Evolutionary conservation across 2,113 vertebrate species (phyloP).

Genomic region (Nicator chloris): DNA sequence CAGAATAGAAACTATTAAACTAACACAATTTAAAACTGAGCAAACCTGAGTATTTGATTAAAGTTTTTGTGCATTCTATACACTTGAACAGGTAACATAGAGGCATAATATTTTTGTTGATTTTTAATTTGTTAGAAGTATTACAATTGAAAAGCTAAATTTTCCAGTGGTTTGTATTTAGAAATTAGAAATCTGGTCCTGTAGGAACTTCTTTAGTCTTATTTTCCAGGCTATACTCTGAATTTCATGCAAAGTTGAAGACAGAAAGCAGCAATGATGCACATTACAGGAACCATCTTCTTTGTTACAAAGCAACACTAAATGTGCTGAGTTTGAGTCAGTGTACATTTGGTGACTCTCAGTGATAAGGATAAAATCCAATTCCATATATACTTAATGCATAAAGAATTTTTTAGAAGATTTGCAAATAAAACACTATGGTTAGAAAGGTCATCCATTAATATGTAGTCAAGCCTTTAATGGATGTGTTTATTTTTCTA

Average conservation of each 20-base stretch:
- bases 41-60: constrained; percentile 98
- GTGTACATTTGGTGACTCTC: constrained; percentile 28
- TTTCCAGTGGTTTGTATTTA: constrained; percentile 66
- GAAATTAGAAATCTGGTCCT: constrained; percentile 58
- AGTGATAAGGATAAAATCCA: constrained; percentile 25
- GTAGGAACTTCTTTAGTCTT: neutral
- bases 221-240: constrained; percentile 19
- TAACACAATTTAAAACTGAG: constrained; percentile 96
- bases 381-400: constrained; percentile 46
- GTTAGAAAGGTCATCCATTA: constrained; percentile 38
- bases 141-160: constrained; percentile 68
- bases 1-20: constrained; percentile 96
- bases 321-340: neutral
- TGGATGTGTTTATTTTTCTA: constrained; percentile 56
- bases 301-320: neutral
- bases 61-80: constrained; percentile 95
- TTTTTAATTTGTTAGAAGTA: constrained; percentile 77
- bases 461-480: constrained; percentile 25
- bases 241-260: constrained; percentile 24
- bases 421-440: constrained; percentile 29
- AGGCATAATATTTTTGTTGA: constrained; percentile 75
- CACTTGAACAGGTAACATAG: constrained; percentile 78
- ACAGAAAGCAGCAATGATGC: constrained; percentile 31
- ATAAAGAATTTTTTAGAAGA: constrained; percentile 51
- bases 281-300: neutral